Base-by-base conservation (phyloP, 1,140 invertebrate genomes). In the Geopemphigus sp. region DNA sequence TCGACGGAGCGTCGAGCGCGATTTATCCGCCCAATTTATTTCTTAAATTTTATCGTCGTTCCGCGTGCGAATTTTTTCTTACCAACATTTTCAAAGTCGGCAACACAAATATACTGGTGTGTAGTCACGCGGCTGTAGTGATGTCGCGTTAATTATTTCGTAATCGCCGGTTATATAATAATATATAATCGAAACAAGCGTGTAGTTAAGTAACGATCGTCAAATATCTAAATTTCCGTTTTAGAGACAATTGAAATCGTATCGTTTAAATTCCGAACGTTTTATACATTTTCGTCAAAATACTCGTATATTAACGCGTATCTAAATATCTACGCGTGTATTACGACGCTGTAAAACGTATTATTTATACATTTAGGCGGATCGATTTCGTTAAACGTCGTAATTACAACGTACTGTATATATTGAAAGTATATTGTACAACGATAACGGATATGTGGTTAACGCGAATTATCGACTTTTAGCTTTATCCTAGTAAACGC, bases 21-120 rank as follows among this genome's bases (percentile, higher is more conserved):
- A 72, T 54, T 72, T 32, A 54, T 72, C 26, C 29, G 26, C 50
- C 24, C 54, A 72, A 72, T 72, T 72, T n/a, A 29, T 72, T 72
- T 54, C 50, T 54, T 29, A n/a, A 54, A n/a, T 32, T 29, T 54
- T 19, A 54, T 72, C 17, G 26, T 72, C n/a, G n/a, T 50, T 53
- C 50, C 29, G 39, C 15, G 11, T 15, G 4, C 24, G 22, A 66
- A 66, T 10, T 24, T 68, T 15, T 0, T 68, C 0, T 68, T 11
- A 6, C 24, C 24, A 68, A 47, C 39, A 50, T 68, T 15, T 50
- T 68, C 50, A 12, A n/a, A 68, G 39, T 59, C 1, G 1, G 24
- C 15, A 17, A 24, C 47, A 68, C 47, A 68, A 26, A 68, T 68
- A 24, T 68, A 68, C 22, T 17, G 15, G 47, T 8, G 5, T 1